Evolutionary conservation across 2,888 invertebrate genomes (phyloP), one percentile per base, ranked within the genome.

Genomic region (Griposia aprilina): DNA sequence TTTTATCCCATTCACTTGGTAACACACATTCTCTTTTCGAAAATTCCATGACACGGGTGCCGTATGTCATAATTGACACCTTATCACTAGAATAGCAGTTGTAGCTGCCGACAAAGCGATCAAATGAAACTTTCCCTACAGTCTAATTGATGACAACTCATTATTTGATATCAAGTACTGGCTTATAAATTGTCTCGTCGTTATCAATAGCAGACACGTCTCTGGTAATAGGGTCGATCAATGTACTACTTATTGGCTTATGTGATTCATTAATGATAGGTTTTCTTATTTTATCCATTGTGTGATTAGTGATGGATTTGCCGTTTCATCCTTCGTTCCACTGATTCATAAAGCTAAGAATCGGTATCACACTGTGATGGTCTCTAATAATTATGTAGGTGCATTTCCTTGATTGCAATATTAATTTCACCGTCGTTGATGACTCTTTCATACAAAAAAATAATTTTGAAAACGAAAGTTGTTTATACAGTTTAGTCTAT

Each of bases 121-220:
- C 57, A 45, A 73, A 73, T 70, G 55, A 63, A 84, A 78, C 55
- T 78, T 79, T 82, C 79, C 82, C 65, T 52, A 66, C 30, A 36
- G 30, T 76, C 59, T 70, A 63, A 80, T 80, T 73, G 30, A 78
- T 76, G 74, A 60, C 67, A 72, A 62, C 30, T 78, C 65, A 74
- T 63, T 76, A 74, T 66, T 65, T 62, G 71, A 79, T 87, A 87
- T 63, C 66, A n/a, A 65, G 70, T 45, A 23, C 48, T 81, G 30
- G 66, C 68, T 71, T 74, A 75, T 87, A 89, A 83, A 87, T 87
- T 74, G 83, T 87, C 85, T 75, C 30, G 59, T 0, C 26, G 52
- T 89, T 87, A 88, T 88, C 88, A 66, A 23, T 5, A 20, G 48
- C 73, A 88, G 89, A 88, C 88, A 65, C 23, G 82, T 82, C 88